These are phyloP conservation scores for Anas platyrhynchos DNA, from an alignment of 2,113 vertebrate species.

Conservation along the genomic window DNA sequence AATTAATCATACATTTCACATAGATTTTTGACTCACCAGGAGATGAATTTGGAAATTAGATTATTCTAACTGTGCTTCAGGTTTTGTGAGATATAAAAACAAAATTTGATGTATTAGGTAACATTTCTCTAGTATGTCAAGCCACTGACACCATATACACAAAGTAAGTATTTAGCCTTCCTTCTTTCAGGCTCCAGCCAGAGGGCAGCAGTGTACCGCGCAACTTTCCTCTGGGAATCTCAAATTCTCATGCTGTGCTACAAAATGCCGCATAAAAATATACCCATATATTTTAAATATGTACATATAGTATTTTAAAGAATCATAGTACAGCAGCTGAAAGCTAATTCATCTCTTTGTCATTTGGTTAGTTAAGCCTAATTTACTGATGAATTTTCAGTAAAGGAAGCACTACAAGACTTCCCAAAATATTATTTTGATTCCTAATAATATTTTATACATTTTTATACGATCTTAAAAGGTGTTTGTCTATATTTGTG, in stretches of 20 bases:
- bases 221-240: background rate
- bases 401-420: background rate
- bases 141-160: rapidly evolving
- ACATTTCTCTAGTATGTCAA: background rate
- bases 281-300: background rate
- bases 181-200: slow-evolving; percentile 38
- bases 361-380: background rate
- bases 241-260: background rate
- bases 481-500: background rate
- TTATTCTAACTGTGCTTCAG: background rate
- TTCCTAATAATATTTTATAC: background rate
- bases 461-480: background rate
- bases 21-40: background rate
- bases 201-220: slow-evolving; percentile 74
- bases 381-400: background rate
- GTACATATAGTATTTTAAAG: background rate
- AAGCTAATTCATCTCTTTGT: background rate
- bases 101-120: background rate
- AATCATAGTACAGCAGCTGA: background rate
- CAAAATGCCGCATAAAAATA: background rate
- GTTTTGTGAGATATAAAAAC: background rate
- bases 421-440: background rate
- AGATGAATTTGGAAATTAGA: background rate
- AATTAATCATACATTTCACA: background rate
- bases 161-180: background rate